Conservation (phyloP, 2,113 vertebrate species). For the Vombatus ursinus region DNA sequence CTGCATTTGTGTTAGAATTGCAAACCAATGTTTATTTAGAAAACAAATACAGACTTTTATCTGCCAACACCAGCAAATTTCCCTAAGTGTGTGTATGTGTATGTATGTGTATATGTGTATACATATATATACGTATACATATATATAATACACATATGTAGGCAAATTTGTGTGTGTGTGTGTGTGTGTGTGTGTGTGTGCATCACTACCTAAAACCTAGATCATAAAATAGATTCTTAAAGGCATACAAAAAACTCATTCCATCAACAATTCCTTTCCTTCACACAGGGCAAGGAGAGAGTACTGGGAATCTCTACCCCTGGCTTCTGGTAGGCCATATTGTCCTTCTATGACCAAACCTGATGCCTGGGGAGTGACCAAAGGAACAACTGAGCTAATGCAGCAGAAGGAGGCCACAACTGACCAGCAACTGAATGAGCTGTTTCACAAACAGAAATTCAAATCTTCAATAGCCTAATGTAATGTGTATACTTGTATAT, state of each 20-base stretch:
- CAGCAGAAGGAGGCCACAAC: conserved; percentile 96
- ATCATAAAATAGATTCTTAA: neutral
- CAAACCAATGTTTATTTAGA: neutral
- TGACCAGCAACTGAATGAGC: conserved; percentile 89
- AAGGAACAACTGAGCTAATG: conserved; percentile 92
- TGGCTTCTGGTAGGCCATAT: conserved; percentile 93
- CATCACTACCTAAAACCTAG: neutral
- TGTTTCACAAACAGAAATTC: conserved; percentile 88
- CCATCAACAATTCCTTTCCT: conserved; percentile 35
- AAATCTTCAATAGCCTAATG: conserved; percentile 62
- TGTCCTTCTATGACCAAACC: conserved; percentile 92
- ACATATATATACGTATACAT: too few relatives aligned
- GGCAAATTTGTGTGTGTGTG: too few relatives aligned
- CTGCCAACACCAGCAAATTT: neutral
- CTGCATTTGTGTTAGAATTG: neutral
- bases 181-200: too few relatives aligned
- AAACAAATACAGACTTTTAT: neutral
- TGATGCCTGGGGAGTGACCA: conserved; percentile 95
- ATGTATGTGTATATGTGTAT: too few relatives aligned
- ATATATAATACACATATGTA: too few relatives aligned
- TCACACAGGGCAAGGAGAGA: conserved; percentile 91
- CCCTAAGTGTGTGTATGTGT: neutral
- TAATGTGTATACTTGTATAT: neutral
- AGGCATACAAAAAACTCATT: neutral
- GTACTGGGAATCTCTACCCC: conserved; percentile 94